Base-by-base conservation (phyloP, 2,113 vertebrate species). In the Antennarius striatus region DNA sequence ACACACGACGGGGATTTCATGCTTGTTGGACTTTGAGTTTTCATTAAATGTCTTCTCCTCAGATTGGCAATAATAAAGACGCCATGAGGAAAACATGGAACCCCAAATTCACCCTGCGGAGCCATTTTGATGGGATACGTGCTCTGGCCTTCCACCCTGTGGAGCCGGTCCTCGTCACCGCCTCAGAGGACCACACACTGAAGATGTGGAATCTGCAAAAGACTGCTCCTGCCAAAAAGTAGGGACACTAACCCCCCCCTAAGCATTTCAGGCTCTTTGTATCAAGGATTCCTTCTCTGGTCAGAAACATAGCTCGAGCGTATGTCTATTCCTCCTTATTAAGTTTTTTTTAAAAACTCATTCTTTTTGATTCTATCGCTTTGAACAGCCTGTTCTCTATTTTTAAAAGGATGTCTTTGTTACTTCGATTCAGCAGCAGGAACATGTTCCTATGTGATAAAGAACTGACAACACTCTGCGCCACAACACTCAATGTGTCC, bases 161-260 rank as follows among this genome's bases (percentile, higher is more conserved):
- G 74, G 98, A 99, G 88, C 97, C 97, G 14, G 96, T 99, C 59
- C 92, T 99, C 88, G 90, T 99, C 91, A 99, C 98, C 3, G 98
- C 98, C 17, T 99, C 97, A 28, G 98, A 99, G 80, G 98, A 99
- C 79, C 97, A 98, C 90, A 99, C 98, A 0, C 91, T 99, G 72
- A 99, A 99, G 90, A 96, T 99, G 96, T 99, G 98, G 98, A 99
- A 99, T 91, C 94, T 99, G 53, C 97, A 98, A 86, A 99, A 99
- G 92, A 99, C 96, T 0, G 94, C 96, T 13, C 96, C 98, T 32
- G 94, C 95, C 87, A 99, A 99, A 91, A 99, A 99, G 97, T 99
- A 90, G 87, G 91, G 75, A 51, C 42, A 13, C 9, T 13, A 53
- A 0, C 46, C 30, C 10, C 40, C 8, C 30, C 12, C 28, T 4